Base-by-base conservation (phyloP, 1,140 invertebrate genomes). In the Gryon sp. region DNA sequence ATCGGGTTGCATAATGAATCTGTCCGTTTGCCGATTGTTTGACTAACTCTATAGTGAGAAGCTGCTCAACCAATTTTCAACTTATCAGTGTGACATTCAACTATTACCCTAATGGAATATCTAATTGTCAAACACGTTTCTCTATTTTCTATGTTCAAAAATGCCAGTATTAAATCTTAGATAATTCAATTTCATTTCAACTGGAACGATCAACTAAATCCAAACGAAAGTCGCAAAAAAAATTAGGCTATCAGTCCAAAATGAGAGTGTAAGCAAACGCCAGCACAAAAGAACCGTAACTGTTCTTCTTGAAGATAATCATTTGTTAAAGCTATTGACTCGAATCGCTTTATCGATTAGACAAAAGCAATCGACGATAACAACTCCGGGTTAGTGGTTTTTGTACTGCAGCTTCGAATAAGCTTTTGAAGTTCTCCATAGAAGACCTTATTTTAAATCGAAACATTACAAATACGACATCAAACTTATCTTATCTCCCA, bases 1-100 rank as follows among this genome's bases (percentile, higher is more conserved):
- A 70, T 70, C 45, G 34, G n/a, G 26, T 26, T 38, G 19, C 36
- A 70, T 70, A 70, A 70, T 70, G 65, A 70, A 59, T 70, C 48
- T 59, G 53, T 70, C 36, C 32, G 45, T 52, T 52, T 59, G 26
- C 46, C 53, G 18, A 48, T 48, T 57, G 63, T 68, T 57, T 34
- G 62, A 40, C 14, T 55, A 41, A 69, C 32, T 59, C 34, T 34
- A 26, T 11, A 48, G 32, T 38, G 65, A 69, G 45, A 52, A 60
- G 46, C 66, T 53, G 53, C 26, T 52, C 30, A 60, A 70, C 45
- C 46, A 53, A 70, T 60, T 53, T 43, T 53, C 55, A 69, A 69
- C 36, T 69, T 59, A 69, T 68, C 52, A 57, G 20, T 24, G 41
- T 32, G 53, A 69, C 24, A 69, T 59, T 28, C 60, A 41, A 28